A percentile compares a stretch with the other conserved stretches of the same genome.
Conservation (phyloP, 2,797 vertebrate genomes). For the Atherinosoma microstoma region DNA sequence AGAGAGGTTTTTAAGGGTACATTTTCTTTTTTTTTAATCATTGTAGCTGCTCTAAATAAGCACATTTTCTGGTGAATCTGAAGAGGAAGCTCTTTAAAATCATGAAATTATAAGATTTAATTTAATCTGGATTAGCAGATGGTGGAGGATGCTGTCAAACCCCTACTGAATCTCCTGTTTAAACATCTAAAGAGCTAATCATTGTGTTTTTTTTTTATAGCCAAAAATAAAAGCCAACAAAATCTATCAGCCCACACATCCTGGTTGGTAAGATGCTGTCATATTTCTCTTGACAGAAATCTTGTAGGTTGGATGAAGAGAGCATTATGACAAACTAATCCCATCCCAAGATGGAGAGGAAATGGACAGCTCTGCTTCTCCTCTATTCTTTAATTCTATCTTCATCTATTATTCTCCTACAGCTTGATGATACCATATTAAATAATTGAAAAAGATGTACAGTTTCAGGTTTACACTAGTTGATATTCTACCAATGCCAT, state of each 20-base stretch:
- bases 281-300: constrained; percentile 24
- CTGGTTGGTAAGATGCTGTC: constrained; percentile 38
- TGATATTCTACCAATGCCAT: constrained; percentile 24
- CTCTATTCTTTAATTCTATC: neutral
- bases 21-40: neutral
- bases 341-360: constrained; percentile 2
- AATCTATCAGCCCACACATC: constrained; percentile 31
- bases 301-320: constrained; percentile 33
- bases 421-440: neutral
- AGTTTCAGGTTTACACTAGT: neutral
- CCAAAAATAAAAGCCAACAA: constrained; percentile 18
- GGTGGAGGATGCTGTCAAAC: constrained; percentile 25
- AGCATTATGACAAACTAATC: constrained; percentile 46
- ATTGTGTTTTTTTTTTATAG: neutral
- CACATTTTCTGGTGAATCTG: constrained; percentile 22
- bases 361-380: constrained; percentile 11
- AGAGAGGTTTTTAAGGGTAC: no score
- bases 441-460: constrained; percentile 9
- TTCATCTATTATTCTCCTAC: neutral
- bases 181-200: constrained; percentile 49
- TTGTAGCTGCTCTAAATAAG: constrained; percentile 10
- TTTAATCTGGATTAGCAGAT: constrained; percentile 38
- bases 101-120: constrained; percentile 17
- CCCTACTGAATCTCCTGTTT: constrained; percentile 15
- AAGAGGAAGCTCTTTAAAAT: constrained; percentile 41